Percentiles rank a stretch among this genome's conserved stretches.
These are phyloP conservation scores for Archilochus colubris DNA, from an alignment of 2,113 vertebrate species.

Conservation along the genomic window DNA sequence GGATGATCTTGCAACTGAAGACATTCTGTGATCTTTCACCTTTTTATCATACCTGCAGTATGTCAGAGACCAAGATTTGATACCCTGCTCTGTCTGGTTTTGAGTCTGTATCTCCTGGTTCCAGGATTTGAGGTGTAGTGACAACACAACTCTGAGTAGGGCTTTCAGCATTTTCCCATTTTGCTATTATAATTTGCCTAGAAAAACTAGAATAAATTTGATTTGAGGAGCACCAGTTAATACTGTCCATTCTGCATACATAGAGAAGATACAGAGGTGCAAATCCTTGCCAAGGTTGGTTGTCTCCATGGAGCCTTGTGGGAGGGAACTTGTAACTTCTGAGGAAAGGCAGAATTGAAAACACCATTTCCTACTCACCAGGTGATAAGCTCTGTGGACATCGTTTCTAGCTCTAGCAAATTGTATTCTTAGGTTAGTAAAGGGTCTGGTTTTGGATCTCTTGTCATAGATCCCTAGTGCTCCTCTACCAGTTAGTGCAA, in stretches of 20 bases:
- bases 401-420: neutral
- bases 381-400: neutral
- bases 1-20: too few species aligned
- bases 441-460: neutral
- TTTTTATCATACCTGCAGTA: neutral
- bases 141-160: neutral
- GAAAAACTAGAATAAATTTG: neutral
- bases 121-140: neutral
- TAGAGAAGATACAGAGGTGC: neutral
- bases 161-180: neutral
- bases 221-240: neutral
- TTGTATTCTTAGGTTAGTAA: neutral
- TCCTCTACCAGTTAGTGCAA: neutral
- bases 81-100: neutral
- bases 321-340: neutral
- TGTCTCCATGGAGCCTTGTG: neutral
- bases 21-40: neutral
- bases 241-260: rapidly evolving
- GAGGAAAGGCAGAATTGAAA: neutral
- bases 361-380: neutral
- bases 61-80: neutral
- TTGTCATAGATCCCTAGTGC: neutral
- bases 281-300: neutral
- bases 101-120: neutral
- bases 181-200: neutral